Evolutionary conservation across 2,797 vertebrate species (phyloP), one percentile per base, ranked within the genome.

Genomic region (Parotocinclus haroldoi): DNA sequence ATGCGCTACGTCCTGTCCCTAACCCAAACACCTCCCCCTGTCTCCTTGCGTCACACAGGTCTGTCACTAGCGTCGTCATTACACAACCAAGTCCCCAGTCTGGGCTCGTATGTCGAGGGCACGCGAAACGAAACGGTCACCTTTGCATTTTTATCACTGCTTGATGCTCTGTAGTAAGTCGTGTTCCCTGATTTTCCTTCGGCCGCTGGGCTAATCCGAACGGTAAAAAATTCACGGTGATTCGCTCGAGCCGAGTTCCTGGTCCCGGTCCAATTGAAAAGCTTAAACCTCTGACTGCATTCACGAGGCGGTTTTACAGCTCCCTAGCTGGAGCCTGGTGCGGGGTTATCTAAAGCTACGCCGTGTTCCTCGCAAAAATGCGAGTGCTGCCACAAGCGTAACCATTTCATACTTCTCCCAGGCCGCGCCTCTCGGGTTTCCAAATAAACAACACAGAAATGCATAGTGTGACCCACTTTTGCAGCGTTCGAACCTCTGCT

Each of bases 281-380:
- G 66, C n/a, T 72, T 45, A 73, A 74, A 78, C 72, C 73, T 62
- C 55, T 46, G 36, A 66, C 49, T 63, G 61, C 18, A 81, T 40
- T 27, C 14, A 14, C n/a, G 12, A 37, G 17, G 37, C 70, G 63
- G 7, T 65, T 73, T 76, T 48, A 42, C 40, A 59, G 14, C 36
- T 50, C 48, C 10, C 10, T 51, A 39, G 40, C 57, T 14, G 51
- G 58, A 66, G 17, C 71, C 48, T 76, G 73, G 51, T 65, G 44
- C 14, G 37, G 62, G 40, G 56, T 59, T 27, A 68, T 44, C 60
- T 17, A 62, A 55, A 68, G 78, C 75, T 71, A 80, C 80, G 58
- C 38, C 68, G 62, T 85, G 86, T 87, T 87, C 87, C 80, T 37
- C 73, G 0, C 76, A 87, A 83, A 87, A 83, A 86, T 85, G 72